These are phyloP conservation scores for Eupithecia subfuscata DNA, from an alignment of 2,888 invertebrate species.

Conservation along the genomic window DNA sequence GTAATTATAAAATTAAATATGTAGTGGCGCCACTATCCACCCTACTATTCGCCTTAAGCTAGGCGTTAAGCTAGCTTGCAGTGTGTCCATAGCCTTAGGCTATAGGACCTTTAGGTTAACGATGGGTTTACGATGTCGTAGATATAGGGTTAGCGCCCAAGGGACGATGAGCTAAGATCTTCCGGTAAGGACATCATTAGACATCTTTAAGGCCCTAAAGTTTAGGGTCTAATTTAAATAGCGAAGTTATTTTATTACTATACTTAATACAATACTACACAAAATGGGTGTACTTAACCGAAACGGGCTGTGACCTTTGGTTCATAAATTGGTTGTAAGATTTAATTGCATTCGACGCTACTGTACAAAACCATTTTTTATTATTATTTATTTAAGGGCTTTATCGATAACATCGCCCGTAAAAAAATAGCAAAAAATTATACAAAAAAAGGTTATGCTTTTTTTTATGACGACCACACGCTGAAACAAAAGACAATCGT, in stretches of 20 bases:
- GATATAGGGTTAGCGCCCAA: conserved; percentile 8
- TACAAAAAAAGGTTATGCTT: neutral
- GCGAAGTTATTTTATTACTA: neutral
- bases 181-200: conserved; percentile 2
- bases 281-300: neutral
- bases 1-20: too few relatives aligned
- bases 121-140: conserved; percentile 7
- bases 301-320: neutral
- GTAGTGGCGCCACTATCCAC: too few relatives aligned
- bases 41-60: too few relatives aligned
- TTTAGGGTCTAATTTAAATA: neutral
- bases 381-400: too few relatives aligned
- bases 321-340: neutral
- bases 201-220: neutral
- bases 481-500: neutral
- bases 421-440: too few relatives aligned
- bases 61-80: neutral
- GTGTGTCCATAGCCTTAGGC: neutral
- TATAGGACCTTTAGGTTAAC: conserved; percentile 3
- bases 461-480: neutral
- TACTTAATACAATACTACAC: neutral
- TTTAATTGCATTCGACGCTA: neutral
- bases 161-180: neutral
- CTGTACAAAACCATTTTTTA: neutral
- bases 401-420: too few relatives aligned